Conservation (phyloP, 2,888 invertebrate genomes). For the Himalopsyche kuldschensis region DNA sequence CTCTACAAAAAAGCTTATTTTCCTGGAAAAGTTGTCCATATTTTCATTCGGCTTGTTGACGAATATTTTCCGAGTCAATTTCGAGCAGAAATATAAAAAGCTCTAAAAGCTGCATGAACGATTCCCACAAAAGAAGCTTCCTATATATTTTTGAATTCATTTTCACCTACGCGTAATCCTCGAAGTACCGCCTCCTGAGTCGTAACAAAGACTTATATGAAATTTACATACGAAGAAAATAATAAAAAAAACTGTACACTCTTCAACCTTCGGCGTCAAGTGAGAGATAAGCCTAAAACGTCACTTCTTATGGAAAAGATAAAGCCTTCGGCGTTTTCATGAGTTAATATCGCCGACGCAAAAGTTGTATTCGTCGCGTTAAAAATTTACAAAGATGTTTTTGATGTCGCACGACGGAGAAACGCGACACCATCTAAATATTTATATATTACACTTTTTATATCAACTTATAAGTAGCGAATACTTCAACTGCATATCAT, state of each 20-base stretch:
- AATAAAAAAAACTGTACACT: not conserved
- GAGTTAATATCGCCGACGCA: not conserved
- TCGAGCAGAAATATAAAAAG: not conserved
- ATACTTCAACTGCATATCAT: no score
- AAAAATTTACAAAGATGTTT: not conserved
- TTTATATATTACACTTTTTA: not conserved
- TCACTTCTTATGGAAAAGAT: not conserved
- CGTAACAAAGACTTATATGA: slow-evolving; percentile 5
- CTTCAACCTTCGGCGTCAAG: not conserved
- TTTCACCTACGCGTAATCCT: not conserved
- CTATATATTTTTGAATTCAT: not conserved
- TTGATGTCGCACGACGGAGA: not conserved
- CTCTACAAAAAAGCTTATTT: not conserved
- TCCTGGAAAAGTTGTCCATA: not conserved
- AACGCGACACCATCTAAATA: not conserved
- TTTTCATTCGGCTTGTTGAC: not conserved
- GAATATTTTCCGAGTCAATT: not conserved
- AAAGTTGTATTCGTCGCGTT: not conserved
- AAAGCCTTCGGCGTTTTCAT: not conserved
- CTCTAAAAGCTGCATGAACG: not conserved
- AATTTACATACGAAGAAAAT: slow-evolving; percentile 5
- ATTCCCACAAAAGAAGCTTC: not conserved
- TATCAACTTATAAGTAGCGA: not conserved
- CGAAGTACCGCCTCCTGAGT: not conserved
- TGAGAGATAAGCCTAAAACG: not conserved